Percentiles rank a stretch among this genome's conserved stretches.
Evolutionary conservation across 2,113 vertebrate species (phyloP).

Genomic region (Melanerpes formicivorus): DNA sequence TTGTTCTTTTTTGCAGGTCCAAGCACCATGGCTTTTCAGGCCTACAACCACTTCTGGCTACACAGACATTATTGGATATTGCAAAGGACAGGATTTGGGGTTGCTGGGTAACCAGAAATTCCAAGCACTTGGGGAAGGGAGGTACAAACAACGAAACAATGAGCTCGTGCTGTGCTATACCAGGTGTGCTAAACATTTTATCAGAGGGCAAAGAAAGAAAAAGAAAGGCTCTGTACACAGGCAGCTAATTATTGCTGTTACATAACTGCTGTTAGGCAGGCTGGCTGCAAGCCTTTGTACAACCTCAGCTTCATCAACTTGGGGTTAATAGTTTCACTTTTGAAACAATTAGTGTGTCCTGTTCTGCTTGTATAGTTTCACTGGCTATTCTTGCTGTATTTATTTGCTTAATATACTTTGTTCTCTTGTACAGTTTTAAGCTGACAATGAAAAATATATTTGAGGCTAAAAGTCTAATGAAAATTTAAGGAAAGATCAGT

Average conservation of each 20-base stretch:
- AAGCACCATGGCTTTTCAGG: background rate
- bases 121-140: constrained; percentile 6
- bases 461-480: background rate
- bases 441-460: background rate
- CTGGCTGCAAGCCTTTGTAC: background rate
- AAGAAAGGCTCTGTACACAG: background rate
- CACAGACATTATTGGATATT: background rate
- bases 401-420: background rate
- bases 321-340: constrained; percentile 19
- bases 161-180: background rate
- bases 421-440: background rate
- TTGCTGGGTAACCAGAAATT: constrained; percentile 43
- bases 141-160: background rate
- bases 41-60: background rate
- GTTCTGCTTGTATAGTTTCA: background rate
- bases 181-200: constrained; percentile 13
- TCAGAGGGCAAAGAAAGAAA: background rate
- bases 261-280: background rate
- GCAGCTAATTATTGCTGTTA: background rate
- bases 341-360: background rate
- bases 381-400: background rate
- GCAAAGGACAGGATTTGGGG: background rate
- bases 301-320: background rate
- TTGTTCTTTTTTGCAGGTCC: background rate
- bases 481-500: background rate